Evolutionary conservation across 1,140 invertebrate genomes (phyloP).

Genomic region (Tribolium castaneum): DNA sequence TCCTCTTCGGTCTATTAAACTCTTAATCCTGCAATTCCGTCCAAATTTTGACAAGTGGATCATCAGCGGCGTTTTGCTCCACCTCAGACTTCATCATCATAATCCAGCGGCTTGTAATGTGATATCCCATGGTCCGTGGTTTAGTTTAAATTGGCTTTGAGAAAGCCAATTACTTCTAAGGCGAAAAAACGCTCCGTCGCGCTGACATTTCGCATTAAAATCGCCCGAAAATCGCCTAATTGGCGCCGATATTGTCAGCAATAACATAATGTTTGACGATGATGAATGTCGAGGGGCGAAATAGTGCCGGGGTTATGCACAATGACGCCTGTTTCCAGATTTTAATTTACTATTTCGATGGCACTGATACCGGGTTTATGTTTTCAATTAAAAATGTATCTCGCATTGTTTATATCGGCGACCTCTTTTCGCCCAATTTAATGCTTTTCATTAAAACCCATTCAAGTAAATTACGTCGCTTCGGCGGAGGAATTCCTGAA

Average conservation of each 20-base stretch:
- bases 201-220: background rate
- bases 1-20: background rate
- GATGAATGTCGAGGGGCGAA: constrained; percentile 2
- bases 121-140: constrained; percentile 3
- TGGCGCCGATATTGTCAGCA: background rate
- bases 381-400: constrained; percentile 54
- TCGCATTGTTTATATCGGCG: constrained; percentile 48
- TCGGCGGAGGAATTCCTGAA: background rate
- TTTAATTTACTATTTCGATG: constrained; percentile 55
- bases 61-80: background rate
- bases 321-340: constrained; percentile 51
- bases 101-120: constrained; percentile 1
- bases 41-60: constrained; percentile 10
- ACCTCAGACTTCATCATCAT: constrained; percentile 10
- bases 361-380: constrained; percentile 53
- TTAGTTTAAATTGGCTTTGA: constrained; percentile 9
- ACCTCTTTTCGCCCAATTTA: constrained; percentile 37
- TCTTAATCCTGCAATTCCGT: constrained; percentile 2
- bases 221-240: background rate
- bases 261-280: constrained; percentile 1
- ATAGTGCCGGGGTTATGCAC: constrained; percentile 1
- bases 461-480: background rate
- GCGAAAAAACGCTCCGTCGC: background rate
- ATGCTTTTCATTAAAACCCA: constrained; percentile 25
- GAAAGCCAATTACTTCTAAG: background rate